Evolutionary conservation across 2,113 vertebrate species (phyloP), one percentile per base, ranked within the genome.

Genomic region (Drymodes brunneopygia): DNA sequence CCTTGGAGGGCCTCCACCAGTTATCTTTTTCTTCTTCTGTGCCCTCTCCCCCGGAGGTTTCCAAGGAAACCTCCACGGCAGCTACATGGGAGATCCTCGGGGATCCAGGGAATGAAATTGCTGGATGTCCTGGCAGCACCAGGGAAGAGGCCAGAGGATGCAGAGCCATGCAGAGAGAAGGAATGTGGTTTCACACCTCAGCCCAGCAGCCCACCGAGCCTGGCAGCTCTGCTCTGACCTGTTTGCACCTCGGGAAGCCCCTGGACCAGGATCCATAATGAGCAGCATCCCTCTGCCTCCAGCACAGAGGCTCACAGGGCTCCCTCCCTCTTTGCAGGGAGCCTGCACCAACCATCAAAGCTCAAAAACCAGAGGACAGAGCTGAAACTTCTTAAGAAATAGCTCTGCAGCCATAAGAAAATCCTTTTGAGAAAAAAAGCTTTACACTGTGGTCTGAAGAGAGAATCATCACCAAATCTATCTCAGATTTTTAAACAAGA

Each of bases 141-240:
- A 79, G 57, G 44, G 70, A 47, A 58, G 62, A 60, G 15, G 35
- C 57, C 56, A 35, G 38, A 56, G 44, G 35, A 50, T 14, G 12
- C 8, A 33, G 56, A 69, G 66, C 31, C 3, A 1, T 4, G 33
- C 7, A 56, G 48, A 80, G 48, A 29, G 9, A 22, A 56, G 17
- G 11, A 60, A 51, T 2, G 20, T 11, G 35, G 9, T 58, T 81
- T 17, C 48, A 51, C 8, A 35, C 5, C 51, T 6, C 47, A 64
- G 77, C n/a, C 5, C 42, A 78, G 54, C 71, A 65, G 20, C n/a
- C 57, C 71, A 53, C 17, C 0, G 0, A 38, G 33, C 1, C 9
- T 0, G 0, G 31, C 64, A 66, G 54, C 73, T 67, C 19, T 61
- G 61, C 62, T 75, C 40, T 47, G 58, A 44, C 6, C 2, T 0